Percentiles rank a stretch among this genome's conserved stretches.
phyloP scores from a whole-genome alignment of 30 jellyfish, hydroid and myxozoan species.

The Chironex yamaguchii region DNA sequence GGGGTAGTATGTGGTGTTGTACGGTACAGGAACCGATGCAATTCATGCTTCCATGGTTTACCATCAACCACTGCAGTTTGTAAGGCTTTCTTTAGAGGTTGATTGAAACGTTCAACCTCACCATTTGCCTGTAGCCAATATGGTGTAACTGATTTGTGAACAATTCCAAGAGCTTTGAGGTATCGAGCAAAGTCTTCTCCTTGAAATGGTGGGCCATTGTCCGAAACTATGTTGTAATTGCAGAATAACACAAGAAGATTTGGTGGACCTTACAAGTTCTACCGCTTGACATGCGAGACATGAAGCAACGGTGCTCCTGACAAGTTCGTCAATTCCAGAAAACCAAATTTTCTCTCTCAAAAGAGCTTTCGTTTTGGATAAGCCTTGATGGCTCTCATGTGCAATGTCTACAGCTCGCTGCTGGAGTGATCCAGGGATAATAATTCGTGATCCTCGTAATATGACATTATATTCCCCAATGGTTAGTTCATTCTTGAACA shows the following conservation, averaged over 20 bases:
- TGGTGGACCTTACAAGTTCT: constrained; percentile 11
- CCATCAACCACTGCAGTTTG: constrained; percentile 56
- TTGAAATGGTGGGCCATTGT: constrained; percentile 47
- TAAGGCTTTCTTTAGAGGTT: constrained; percentile 35
- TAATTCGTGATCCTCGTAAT: constrained; percentile 7
- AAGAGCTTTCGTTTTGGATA: constrained; percentile 33
- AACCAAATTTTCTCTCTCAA: constrained; percentile 37
- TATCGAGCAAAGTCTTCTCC: constrained; percentile 27
- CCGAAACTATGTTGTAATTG: constrained; percentile 19
- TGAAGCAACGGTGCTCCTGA: not conserved
- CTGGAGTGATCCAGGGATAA: constrained; percentile 28
- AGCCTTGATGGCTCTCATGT: constrained; percentile 39
- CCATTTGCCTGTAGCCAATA: constrained; percentile 58
- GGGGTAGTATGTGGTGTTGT: constrained; percentile 40
- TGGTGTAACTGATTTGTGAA: constrained; percentile 18
- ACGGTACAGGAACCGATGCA: constrained; percentile 38
- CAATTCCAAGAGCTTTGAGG: constrained; percentile 28
- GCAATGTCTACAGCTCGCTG: constrained; percentile 36
- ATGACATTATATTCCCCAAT: not conserved
- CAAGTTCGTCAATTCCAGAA: constrained; percentile 28
- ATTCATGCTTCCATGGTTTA: constrained; percentile 34
- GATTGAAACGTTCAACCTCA: constrained; percentile 50
- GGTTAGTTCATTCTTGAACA: not conserved
- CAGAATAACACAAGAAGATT: constrained; percentile 24
- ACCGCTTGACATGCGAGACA: constrained; percentile 44